Evolutionary conservation across 37 sponge, comb jelly and placozoan species (phyloP), one percentile per base, ranked within the genome.

Genomic region (Geodia barretti): DNA sequence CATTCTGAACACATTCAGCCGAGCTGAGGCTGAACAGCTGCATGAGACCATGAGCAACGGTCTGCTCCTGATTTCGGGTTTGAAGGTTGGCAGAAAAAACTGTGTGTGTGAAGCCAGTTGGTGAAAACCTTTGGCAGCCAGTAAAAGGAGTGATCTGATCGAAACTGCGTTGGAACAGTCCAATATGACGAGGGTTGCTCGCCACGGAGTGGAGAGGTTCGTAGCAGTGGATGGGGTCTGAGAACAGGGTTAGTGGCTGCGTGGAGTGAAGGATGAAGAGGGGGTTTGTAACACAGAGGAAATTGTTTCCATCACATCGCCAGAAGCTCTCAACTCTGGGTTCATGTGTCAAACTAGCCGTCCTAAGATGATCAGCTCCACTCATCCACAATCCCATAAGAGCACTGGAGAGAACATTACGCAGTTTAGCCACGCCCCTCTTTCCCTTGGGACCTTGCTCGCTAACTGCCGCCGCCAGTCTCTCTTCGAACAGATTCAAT

Each of bases 1-100:
- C 93, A 68, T 92, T 80, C 69, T 88, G 93, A 4, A 92, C 79
- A 39, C 86, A 73, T 70, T 88, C 86, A 29, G 83, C 93, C 11
- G 89, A 73, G 14, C 86, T 34, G 40, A 88, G 93, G 17, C 86
- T 37, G 72, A 88, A 92, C 33, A 92, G 78, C 14, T 81, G 84
- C 73, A 92, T 67, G 39, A 92, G 64, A 3, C 86, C 93, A 81
- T 85, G 86, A 33, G 93, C 65, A 0, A 68, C 26, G 14, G 78
- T 29, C 25, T 88, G 86, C 21, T 88, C 93, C 5, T 30, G 9
- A 20, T 41, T 68, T 1, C 34, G 42, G 32, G 72, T 82, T 24
- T 68, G 77, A 17, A 29, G 31, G 64, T 88, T 74, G 0, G 42
- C 41, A n/a, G 69, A 33, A n/a, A 92, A 82, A 11, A 88, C 38